A percentile compares a stretch with the other conserved stretches of the same genome.
Evolutionary conservation across 2,113 vertebrate species (phyloP).

Genomic region (Montifringilla adamsi): DNA sequence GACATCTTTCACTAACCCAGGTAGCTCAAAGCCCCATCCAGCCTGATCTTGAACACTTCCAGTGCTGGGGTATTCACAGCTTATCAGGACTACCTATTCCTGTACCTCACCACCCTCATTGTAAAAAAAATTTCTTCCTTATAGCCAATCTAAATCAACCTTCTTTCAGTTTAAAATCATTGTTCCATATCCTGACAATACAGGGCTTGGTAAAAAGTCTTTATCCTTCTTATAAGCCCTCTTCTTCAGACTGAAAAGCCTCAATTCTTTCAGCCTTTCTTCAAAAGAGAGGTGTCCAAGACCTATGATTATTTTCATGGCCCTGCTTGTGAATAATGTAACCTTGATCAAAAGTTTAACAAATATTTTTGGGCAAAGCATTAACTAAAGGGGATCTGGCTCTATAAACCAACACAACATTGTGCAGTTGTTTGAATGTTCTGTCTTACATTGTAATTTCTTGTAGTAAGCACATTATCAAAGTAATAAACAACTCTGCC

Average conservation of each 20-base stretch:
- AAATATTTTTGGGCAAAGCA: not conserved
- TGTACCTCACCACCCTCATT: fast-evolving
- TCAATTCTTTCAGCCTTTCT: not conserved
- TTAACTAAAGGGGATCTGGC: not conserved
- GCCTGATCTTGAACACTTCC: not conserved
- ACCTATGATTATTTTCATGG: not conserved
- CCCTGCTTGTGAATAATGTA: not conserved
- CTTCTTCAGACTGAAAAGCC: not conserved
- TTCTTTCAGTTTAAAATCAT: not conserved
- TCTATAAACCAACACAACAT: not conserved
- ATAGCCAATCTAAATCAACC: not conserved
- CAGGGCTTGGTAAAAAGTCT: not conserved
- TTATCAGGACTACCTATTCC: not conserved
- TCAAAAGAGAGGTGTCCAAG: not conserved
- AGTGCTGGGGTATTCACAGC: fast-evolving
- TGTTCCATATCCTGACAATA: not conserved
- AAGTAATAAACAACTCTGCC: not conserved
- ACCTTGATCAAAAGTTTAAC: not conserved
- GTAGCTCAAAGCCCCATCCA: not conserved
- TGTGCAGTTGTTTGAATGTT: not conserved
- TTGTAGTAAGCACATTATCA: not conserved
- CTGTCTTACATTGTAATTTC: not conserved
- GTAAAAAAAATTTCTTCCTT: not conserved
- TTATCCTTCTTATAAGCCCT: not conserved
- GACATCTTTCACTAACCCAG: not conserved